Conservation (phyloP, 2,888 invertebrate species). For the Agrenia bidenticulata region DNA sequence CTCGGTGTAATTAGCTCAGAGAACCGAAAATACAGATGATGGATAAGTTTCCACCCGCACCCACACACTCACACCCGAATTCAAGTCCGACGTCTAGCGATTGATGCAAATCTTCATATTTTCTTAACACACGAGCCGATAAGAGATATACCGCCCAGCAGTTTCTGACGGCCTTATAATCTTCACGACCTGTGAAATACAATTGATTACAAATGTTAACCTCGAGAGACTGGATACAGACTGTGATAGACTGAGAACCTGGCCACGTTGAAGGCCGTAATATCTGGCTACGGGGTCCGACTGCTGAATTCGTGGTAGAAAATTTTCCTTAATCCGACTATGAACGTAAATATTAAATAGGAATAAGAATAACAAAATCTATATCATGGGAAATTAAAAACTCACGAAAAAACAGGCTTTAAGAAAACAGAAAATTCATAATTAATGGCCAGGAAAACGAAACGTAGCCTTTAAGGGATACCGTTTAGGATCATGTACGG, state of each 20-base stretch:
- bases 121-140: slow-evolving; percentile 83
- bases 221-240: no score
- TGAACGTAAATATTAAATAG: slow-evolving; percentile 14
- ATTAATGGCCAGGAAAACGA: no score
- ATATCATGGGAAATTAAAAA: not conserved
- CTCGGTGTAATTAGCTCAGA: no score
- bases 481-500: no score
- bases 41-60: no score
- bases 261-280: slow-evolving; percentile 58
- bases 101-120: no score
- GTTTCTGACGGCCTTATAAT: slow-evolving; percentile 98
- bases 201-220: slow-evolving; percentile 14
- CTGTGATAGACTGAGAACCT: slow-evolving; percentile 41
- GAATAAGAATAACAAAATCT: not conserved
- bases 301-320: slow-evolving; percentile 63
- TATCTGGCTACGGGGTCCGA: slow-evolving; percentile 64
- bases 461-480: no score
- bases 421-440: not conserved
- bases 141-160: slow-evolving; percentile 97
- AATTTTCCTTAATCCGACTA: slow-evolving; percentile 60
- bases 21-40: no score
- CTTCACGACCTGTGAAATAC: slow-evolving; percentile 79
- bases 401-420: no score
- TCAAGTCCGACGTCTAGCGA: no score
- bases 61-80: no score